phyloP scores from a whole-genome alignment of 2,113 vertebrate genomes.

The Geococcyx californianus region DNA sequence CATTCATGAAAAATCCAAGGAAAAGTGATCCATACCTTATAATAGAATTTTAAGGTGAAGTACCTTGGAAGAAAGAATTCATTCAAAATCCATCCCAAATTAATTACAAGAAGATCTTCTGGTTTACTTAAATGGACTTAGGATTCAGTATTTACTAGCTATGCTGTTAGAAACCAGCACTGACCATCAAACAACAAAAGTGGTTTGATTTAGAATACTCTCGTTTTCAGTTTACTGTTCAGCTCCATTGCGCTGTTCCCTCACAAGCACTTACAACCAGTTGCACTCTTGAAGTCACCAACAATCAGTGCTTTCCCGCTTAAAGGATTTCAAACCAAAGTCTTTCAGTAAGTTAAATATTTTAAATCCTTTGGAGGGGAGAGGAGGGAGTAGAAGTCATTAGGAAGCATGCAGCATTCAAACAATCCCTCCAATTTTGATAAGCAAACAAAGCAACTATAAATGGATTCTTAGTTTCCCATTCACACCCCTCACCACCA shows the following conservation, averaged over 20 bases:
- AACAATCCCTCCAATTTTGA: background rate
- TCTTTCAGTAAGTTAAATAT: slow-evolving; percentile 3
- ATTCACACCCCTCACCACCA: background rate
- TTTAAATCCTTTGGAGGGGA: background rate
- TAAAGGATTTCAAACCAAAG: background rate
- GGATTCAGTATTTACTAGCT: background rate
- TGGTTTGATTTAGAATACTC: background rate
- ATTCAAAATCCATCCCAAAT: background rate
- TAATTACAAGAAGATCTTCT: background rate
- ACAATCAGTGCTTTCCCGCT: background rate
- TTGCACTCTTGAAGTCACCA: slow-evolving; percentile 31
- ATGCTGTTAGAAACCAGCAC: background rate
- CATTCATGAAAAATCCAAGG: background rate
- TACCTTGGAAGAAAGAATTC: background rate
- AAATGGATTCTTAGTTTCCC: slow-evolving; percentile 7
- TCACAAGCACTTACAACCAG: background rate
- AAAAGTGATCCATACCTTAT: background rate
- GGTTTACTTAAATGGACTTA: background rate
- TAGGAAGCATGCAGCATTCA: background rate
- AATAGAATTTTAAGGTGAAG: background rate
- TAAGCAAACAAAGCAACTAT: background rate
- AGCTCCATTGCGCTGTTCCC: background rate
- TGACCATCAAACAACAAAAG: background rate
- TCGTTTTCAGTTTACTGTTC: background rate
- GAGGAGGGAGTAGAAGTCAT: background rate